Base-by-base conservation (phyloP, 2,113 vertebrate genomes). In the Ariopsis seemanni region DNA sequence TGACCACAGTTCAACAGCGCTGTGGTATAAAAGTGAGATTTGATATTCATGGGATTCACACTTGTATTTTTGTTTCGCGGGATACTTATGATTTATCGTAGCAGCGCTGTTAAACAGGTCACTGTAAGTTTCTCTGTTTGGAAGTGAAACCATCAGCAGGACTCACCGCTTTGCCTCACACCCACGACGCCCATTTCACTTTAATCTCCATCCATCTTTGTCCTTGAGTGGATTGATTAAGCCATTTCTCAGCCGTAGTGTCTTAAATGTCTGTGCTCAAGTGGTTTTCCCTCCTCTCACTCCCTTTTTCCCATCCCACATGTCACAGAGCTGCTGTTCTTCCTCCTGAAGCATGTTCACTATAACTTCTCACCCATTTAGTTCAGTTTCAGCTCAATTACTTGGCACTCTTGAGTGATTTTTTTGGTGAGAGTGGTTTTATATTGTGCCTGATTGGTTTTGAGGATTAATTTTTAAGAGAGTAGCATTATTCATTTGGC, bases 41-140 rank as follows among this genome's bases (percentile, higher is more conserved):
- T 91, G 34, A 92, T 93, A 92, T 93, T 90, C 82, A 67, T 85
- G 84, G 90, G 89, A 94, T 91, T 91, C 92, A 89, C 92, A 89
- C 91, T 86, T 50, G 89, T 22, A 92, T 93, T 89, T 93, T 86
- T 91, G 53, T 74, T 72, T 75, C 10, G 5, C 4, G 14, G 48
- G 55, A 58, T 57, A 27, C 67, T 50, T 14, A 17, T 18, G 57
- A 67, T 91, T 90, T 90, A 89, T 90, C 91, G 87, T 86, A 86
- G 86, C 87, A 63, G 89, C 90, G 89, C 91, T 91, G 91, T 91
- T 91, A 92, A 92, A 93, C 89, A 42, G 90, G 89, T 88, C 89
- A 85, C 90, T 91, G 87, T 82, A 85, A 91, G 89, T 90, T 92
- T 90, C 89, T 90, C 92, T 92, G 92, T 83, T 89, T 92, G 89